These are phyloP conservation scores for Caenorhabditis latens DNA, from an alignment of 1,140 invertebrate species.

Conservation along the genomic window DNA sequence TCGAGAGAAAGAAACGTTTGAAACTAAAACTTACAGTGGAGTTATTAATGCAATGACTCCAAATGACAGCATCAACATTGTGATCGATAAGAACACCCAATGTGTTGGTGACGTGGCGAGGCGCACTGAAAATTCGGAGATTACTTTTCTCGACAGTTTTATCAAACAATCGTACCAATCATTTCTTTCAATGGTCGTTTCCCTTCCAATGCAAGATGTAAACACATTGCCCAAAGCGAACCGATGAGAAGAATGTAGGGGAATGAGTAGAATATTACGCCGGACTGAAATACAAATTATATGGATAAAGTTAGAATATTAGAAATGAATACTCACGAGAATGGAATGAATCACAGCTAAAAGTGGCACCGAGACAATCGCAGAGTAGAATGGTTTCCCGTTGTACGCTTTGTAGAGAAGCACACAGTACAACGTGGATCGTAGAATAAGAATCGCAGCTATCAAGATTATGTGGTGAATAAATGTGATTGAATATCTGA, in stretches of 20 bases:
- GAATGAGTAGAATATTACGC: slow-evolving; percentile 45
- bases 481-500: slow-evolving; percentile 59
- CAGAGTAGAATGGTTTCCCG: slow-evolving; percentile 48
- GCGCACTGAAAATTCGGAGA: neutral
- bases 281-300: slow-evolving; percentile 54
- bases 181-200: slow-evolving; percentile 54
- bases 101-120: slow-evolving; percentile 54
- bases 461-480: slow-evolving; percentile 48
- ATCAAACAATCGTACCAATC: slow-evolving; percentile 17
- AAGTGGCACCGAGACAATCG: slow-evolving; percentile 31
- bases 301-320: neutral
- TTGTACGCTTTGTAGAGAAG: slow-evolving; percentile 23
- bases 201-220: slow-evolving; percentile 59
- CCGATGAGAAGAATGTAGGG: slow-evolving; percentile 55
- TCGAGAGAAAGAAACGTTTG: neutral
- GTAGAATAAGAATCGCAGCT: slow-evolving; percentile 4
- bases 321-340: neutral
- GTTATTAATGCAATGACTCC: slow-evolving; percentile 44
- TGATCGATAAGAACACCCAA: slow-evolving; percentile 23
- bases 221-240: slow-evolving; percentile 45
- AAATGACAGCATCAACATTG: slow-evolving; percentile 52
- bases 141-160: too few species aligned
- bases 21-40: slow-evolving; percentile 38
- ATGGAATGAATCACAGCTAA: slow-evolving; percentile 40
- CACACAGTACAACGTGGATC: slow-evolving; percentile 28